Evolutionary conservation across 2,888 invertebrate species (phyloP).

Genomic region (Archips crataeganus): DNA sequence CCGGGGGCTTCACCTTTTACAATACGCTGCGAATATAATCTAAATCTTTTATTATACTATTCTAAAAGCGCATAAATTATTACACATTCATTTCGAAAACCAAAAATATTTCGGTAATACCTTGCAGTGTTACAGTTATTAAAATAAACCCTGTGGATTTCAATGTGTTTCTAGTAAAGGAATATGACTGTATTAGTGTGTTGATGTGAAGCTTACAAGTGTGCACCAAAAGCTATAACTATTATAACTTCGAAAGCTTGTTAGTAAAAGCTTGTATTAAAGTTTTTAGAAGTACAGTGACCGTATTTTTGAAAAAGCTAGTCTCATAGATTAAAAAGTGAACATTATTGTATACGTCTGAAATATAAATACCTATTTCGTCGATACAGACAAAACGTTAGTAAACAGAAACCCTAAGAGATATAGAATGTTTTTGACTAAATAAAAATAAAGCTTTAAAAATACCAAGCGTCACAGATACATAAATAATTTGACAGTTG

Average conservation of each 20-base stretch:
- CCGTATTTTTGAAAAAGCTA: slow-evolving; percentile 78
- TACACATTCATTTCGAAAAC: neutral
- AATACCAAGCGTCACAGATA: slow-evolving; percentile 62
- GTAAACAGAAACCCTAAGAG: neutral
- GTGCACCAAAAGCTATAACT: neutral
- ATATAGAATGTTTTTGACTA: neutral
- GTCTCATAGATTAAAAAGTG: slow-evolving; percentile 65
- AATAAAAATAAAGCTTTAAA: slow-evolving; percentile 43
- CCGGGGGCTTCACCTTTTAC: slow-evolving; percentile 6
- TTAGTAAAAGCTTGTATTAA: slow-evolving; percentile 35
- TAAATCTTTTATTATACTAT: neutral
- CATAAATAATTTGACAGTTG: slow-evolving; percentile 50
- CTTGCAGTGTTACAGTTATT: neutral
- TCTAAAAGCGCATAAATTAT: neutral
- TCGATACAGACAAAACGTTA: slow-evolving; percentile 23
- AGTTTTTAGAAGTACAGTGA: slow-evolving; percentile 49
- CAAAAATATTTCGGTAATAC: neutral
- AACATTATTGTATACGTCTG: neutral
- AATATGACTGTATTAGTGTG: slow-evolving; percentile 67
- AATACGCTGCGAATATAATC: neutral
- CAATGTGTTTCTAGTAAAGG: slow-evolving; percentile 72
- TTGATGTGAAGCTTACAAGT: slow-evolving; percentile 22
- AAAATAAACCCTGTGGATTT: neutral
- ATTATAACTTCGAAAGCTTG: slow-evolving; percentile 8
- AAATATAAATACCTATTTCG: slow-evolving; percentile 19